Percentiles rank a stretch among this genome's conserved stretches.
These are phyloP conservation scores for Typhlichthys eigenmanni DNA, from an alignment of 2,797 vertebrate species.

Conservation along the genomic window DNA sequence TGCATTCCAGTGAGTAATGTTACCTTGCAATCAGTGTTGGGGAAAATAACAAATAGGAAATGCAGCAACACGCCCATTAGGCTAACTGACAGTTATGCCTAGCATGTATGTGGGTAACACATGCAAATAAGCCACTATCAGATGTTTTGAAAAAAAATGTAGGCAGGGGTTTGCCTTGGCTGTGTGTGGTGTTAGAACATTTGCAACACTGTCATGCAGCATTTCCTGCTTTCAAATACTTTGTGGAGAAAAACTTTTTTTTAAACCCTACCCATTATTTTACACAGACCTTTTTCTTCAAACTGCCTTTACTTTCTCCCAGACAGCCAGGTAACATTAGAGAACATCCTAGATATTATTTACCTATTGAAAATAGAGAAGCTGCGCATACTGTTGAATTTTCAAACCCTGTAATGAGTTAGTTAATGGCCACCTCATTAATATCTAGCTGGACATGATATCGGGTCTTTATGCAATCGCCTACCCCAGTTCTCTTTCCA, in stretches of 20 bases:
- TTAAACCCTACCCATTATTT: too few species aligned
- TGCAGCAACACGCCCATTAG: constrained; percentile 36
- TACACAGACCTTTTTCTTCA: background rate
- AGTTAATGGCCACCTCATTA: background rate
- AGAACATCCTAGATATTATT: too few species aligned
- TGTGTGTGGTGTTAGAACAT: constrained; percentile 26
- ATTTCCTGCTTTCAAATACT: constrained; percentile 29
- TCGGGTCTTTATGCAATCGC: constrained; percentile 7
- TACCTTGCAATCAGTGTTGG: constrained; percentile 28
- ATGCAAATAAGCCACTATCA: constrained; percentile 63
- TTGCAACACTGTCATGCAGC: constrained; percentile 31
- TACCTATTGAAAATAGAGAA: background rate
- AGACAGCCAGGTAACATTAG: too few species aligned
- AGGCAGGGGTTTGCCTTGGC: constrained; percentile 1
- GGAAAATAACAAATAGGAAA: constrained; percentile 61
- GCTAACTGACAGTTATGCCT: constrained; percentile 23
- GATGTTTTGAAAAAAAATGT: constrained; percentile 23
- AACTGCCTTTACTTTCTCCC: too few species aligned
- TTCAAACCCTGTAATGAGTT: too few species aligned
- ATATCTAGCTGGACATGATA: constrained; percentile 8
- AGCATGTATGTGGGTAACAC: constrained; percentile 47
- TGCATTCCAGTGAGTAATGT: constrained; percentile 51
- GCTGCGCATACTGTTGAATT: background rate
- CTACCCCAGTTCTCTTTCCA: constrained; percentile 41
- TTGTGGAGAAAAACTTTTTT: constrained; percentile 12